These are phyloP conservation scores for Tolypeutes matacus DNA, from an alignment of 2,797 vertebrate species.

Conservation along the genomic window DNA sequence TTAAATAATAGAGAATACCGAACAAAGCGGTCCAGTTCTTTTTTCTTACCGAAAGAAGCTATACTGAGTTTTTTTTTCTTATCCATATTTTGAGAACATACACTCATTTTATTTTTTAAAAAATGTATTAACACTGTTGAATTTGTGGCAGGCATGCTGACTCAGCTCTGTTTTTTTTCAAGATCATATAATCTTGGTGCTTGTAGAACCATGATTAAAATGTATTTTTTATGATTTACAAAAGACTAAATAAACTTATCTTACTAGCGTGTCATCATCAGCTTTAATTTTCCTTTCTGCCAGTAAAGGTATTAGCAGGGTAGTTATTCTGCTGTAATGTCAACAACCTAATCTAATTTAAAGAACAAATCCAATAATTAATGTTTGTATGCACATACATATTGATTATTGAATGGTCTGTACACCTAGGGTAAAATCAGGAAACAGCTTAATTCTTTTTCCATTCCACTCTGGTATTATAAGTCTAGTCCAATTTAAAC, in stretches of 20 bases:
- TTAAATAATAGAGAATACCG: slow-evolving; percentile 33
- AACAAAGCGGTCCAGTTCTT: slow-evolving; percentile 22
- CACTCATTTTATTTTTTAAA: slow-evolving; percentile 74
- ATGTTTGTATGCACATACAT: slow-evolving; percentile 80
- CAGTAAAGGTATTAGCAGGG: slow-evolving; percentile 80
- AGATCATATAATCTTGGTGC: slow-evolving; percentile 83
- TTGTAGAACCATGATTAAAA: slow-evolving; percentile 78
- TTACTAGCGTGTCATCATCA: slow-evolving; percentile 81
- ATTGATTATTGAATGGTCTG: slow-evolving; percentile 80
- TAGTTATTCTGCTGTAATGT: slow-evolving; percentile 83
- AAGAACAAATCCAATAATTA: slow-evolving; percentile 84
- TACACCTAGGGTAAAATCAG: not conserved
- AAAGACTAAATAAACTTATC: slow-evolving; percentile 80
- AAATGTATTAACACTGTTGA: slow-evolving; percentile 82
- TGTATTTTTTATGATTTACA: slow-evolving; percentile 83
- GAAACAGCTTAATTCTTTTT: not conserved
- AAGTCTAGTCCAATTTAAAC: not conserved
- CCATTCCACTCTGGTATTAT: not conserved
- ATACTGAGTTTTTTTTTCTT: slow-evolving; percentile 70
- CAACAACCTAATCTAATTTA: slow-evolving; percentile 86
- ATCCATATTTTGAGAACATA: slow-evolving; percentile 74
- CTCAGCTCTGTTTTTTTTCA: slow-evolving; percentile 70
- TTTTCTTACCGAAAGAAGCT: slow-evolving; percentile 71
- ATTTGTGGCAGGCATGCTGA: slow-evolving; percentile 82
- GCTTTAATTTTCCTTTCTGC: slow-evolving; percentile 84